These are phyloP conservation scores for Sebastes diaconus DNA, from an alignment of 2,797 vertebrate species.

Conservation along the genomic window DNA sequence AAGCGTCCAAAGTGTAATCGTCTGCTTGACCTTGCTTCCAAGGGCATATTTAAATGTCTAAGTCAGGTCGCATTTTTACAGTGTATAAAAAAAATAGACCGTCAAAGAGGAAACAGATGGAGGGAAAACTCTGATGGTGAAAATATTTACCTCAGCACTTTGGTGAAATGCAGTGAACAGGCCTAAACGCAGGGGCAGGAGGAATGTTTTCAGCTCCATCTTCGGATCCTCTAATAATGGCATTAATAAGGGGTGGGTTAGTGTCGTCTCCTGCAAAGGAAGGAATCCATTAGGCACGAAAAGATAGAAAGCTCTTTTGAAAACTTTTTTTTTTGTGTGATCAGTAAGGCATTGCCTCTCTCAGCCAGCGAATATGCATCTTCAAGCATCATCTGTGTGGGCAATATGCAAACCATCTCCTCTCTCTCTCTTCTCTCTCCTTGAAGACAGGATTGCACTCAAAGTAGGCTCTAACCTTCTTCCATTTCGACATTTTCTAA, in stretches of 20 bases:
- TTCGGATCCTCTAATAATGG: constrained; percentile 83
- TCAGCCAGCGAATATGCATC: constrained; percentile 80
- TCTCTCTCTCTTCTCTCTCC: constrained; percentile 69
- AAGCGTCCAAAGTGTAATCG: constrained; percentile 55
- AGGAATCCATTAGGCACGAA: constrained; percentile 81
- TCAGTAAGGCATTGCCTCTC: constrained; percentile 68
- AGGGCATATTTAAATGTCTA: constrained; percentile 68
- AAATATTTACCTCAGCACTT: constrained; percentile 87
- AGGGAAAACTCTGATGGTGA: constrained; percentile 67
- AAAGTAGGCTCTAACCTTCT: constrained; percentile 69
- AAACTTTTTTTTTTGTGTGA: constrained; percentile 54
- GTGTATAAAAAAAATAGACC: constrained; percentile 5
- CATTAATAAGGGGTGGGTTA: constrained; percentile 76
- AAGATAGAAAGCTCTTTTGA: constrained; percentile 66
- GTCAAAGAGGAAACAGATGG: constrained; percentile 56
- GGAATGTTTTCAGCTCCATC: constrained; percentile 84
- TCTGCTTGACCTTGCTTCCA: constrained; percentile 79
- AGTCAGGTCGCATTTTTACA: constrained; percentile 7
- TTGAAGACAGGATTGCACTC: constrained; percentile 84
- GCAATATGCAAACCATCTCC: constrained; percentile 84
- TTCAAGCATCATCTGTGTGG: constrained; percentile 84
- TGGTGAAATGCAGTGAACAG: constrained; percentile 83
- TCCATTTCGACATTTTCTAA: constrained; percentile 71
- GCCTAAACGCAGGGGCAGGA: constrained; percentile 83
- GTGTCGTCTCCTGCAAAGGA: constrained; percentile 80